phyloP scores from a whole-genome alignment of 2,797 vertebrate species.

The Gastrophryne carolinensis region DNA sequence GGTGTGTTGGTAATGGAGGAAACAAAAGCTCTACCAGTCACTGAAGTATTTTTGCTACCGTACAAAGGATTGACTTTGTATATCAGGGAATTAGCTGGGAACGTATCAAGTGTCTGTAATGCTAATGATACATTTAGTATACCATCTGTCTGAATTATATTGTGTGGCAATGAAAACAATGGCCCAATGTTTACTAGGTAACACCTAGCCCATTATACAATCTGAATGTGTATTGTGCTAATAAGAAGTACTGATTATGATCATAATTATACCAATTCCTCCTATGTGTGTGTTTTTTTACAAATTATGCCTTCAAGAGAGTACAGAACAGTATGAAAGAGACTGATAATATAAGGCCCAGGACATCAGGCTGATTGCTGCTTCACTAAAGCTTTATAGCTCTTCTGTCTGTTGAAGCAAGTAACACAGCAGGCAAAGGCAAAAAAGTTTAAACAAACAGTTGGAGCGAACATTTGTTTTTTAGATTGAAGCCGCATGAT shows the following conservation, averaged over 20 bases:
- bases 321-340: conserved; percentile 36
- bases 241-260: conserved; percentile 29
- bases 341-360: conserved; percentile 50
- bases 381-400: conserved; percentile 46
- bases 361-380: conserved; percentile 51
- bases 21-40: conserved; percentile 33
- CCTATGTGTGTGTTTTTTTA: conserved; percentile 15
- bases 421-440: conserved; percentile 43
- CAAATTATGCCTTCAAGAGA: conserved; percentile 30
- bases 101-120: conserved; percentile 43
- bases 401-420: conserved; percentile 49
- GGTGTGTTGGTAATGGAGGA: conserved; percentile 27
- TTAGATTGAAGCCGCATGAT: conserved; percentile 47
- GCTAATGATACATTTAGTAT: conserved; percentile 51
- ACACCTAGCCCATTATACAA: conserved; percentile 19
- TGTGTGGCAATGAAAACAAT: conserved; percentile 30
- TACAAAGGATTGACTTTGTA: conserved; percentile 41
- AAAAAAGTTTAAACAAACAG: conserved; percentile 52
- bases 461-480: conserved; percentile 50
- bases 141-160: conserved; percentile 51
- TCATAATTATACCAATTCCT: conserved; percentile 31
- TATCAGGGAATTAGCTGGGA: conserved; percentile 41
- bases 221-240: conserved; percentile 10
- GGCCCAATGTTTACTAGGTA: conserved; percentile 7
- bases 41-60: conserved; percentile 36